A percentile compares a stretch with the other conserved stretches of the same genome.
phyloP scores from a whole-genome alignment of 1,140 invertebrate genomes.

The Teleopsis dalmanni region DNA sequence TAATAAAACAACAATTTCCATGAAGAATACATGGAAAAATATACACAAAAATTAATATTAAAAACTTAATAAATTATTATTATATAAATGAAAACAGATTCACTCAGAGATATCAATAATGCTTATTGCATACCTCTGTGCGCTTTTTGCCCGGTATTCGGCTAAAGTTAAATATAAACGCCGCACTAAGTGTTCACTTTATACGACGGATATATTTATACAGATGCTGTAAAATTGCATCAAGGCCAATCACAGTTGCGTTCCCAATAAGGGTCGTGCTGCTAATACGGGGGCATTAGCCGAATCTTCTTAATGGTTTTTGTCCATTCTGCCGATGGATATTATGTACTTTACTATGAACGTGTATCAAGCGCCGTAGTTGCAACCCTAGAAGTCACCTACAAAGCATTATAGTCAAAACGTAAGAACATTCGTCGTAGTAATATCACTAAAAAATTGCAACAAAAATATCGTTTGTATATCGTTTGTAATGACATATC shows the following conservation, averaged over 20 bases:
- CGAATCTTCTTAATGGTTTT: conserved; percentile 45
- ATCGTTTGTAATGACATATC: no score
- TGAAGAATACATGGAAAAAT: no score
- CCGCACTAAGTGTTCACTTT: conserved; percentile 24
- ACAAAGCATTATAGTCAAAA: no score
- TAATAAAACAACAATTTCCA: no score
- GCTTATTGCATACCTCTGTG: conserved; percentile 42
- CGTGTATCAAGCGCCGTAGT: no score
- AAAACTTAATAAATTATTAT: no score
- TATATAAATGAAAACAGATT: no score
- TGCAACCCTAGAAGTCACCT: no score
- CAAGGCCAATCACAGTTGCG: not conserved
- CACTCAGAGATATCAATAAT: conserved; percentile 41
- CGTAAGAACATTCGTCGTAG: no score
- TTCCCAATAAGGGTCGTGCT: not conserved
- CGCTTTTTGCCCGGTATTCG: conserved; percentile 33
- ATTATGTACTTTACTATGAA: conserved; percentile 46
- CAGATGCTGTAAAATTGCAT: not conserved
- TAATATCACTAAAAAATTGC: no score
- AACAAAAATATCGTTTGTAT: no score
- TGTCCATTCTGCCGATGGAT: conserved; percentile 43
- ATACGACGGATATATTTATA: conserved; percentile 27
- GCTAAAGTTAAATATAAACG: conserved; percentile 23
- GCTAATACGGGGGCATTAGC: conserved; percentile 34
- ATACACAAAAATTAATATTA: no score